Evolutionary conservation across 2,797 vertebrate genomes (phyloP), one percentile per base, ranked within the genome.

Genomic region (Protosalanx chinensis): DNA sequence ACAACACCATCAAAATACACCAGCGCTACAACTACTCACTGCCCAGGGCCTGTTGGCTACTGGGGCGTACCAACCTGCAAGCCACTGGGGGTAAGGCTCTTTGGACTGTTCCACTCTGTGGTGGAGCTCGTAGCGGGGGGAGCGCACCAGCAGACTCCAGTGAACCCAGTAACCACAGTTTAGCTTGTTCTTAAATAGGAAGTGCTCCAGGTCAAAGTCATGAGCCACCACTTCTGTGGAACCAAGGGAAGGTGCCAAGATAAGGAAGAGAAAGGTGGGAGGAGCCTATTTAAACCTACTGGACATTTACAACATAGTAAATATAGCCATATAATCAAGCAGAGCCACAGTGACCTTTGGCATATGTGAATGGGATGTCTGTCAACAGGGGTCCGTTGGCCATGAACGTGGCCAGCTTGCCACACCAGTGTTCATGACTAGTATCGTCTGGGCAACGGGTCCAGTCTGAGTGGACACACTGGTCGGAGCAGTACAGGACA

Each of bases 181-280:
- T 20, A 76, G 56, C 46, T 70, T 63, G 32, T 74, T 76, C 67
- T 57, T 68, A 29, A 51, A 23, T 64, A 82, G 64, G 65, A 77
- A 82, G 58, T 74, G 6, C 62, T 84, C 80, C 72, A 77, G 20
- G 27, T 77, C 79, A 59, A 85, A 81, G 57, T 75, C 63, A 23
- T 75, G 68, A 6, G 74, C 41, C 7, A 67, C 76, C 41, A 76
- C 76, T n/a, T 82, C 77, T 78, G 49, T 59, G 51, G 51, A 56
- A 13, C 10, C 41, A 46, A 46, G 41, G 41, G 51, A n/a, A 13
- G 16, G 49, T 15, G 72, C 23, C 46, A 70, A 51, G 41, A 16
- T 65, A 30, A 4, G 15, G n/a, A 10, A 53, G 15, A 56, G 0
- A 56, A 56, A 56, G 2, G 18, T 16, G 18, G 51, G 6, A n/a